These are phyloP conservation scores for Saguinus imperator DNA, from an alignment of 2,113 vertebrate species.

Conservation along the genomic window DNA sequence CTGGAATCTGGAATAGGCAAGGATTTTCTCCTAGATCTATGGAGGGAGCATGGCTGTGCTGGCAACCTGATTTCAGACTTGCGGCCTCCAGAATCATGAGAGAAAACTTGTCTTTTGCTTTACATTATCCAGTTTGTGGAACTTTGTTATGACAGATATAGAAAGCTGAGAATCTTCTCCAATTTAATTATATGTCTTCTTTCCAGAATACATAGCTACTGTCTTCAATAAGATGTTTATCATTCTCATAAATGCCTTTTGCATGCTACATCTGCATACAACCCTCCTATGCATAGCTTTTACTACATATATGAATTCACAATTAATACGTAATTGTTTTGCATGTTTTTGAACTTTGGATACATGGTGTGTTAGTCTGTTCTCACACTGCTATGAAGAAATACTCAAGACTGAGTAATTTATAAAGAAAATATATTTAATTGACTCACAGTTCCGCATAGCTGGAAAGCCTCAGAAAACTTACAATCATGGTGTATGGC, in stretches of 20 bases:
- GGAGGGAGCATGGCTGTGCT: not conserved
- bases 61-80: not conserved
- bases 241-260: not conserved
- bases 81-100: not conserved
- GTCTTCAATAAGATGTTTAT: not conserved
- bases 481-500: too few relatives aligned
- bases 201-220: not conserved
- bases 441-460: too few relatives aligned
- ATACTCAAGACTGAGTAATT: too few relatives aligned
- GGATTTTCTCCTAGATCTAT: not conserved
- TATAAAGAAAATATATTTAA: too few relatives aligned
- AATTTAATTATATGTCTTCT: not conserved
- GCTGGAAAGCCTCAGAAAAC: too few relatives aligned
- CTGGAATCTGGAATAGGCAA: not conserved
- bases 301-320: not conserved
- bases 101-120: not conserved
- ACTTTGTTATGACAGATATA: not conserved
- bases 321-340: not conserved
- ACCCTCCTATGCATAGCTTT: not conserved
- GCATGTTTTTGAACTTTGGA: not conserved
- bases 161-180: not conserved
- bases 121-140: not conserved
- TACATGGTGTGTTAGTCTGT: not conserved
- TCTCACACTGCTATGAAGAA: not conserved
- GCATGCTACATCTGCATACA: not conserved